phyloP scores from a whole-genome alignment of 37 sponge, comb jelly and placozoan species.

The Amphimedon queenslandica region DNA sequence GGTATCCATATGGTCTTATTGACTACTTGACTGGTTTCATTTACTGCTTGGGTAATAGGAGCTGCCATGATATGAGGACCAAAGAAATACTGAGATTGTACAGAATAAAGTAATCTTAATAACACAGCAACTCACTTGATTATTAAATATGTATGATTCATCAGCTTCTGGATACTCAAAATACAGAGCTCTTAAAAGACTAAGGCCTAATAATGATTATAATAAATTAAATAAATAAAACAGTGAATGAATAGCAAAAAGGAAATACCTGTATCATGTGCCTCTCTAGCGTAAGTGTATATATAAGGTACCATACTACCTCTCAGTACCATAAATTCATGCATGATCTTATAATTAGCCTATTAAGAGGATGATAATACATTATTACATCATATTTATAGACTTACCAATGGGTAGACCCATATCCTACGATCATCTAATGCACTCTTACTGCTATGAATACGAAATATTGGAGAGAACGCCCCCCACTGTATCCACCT shows the following conservation, averaged over 20 bases:
- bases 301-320: slow-evolving; percentile 66
- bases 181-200: slow-evolving; percentile 65
- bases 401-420: slow-evolving; percentile 58
- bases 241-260: no score
- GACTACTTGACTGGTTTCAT: no score
- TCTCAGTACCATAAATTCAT: slow-evolving; percentile 29
- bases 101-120: no score
- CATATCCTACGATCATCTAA: slow-evolving; percentile 48
- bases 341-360: slow-evolving; percentile 61
- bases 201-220: slow-evolving; percentile 23
- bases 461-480: slow-evolving; percentile 77
- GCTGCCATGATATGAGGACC: no score
- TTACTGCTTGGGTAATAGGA: no score
- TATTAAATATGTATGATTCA: no score
- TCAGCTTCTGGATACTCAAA: slow-evolving; percentile 52
- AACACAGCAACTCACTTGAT: no score
- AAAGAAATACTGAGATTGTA: no score
- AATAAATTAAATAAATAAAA: no score
- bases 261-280: slow-evolving; percentile 57
- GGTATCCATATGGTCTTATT: no score
- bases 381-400: no score
- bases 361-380: no score
- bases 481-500: slow-evolving; percentile 83
- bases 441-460: slow-evolving; percentile 61
- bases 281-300: slow-evolving; percentile 49